These are phyloP conservation scores for Agrotis puta DNA, from an alignment of 2,888 invertebrate genomes.

Conservation along the genomic window DNA sequence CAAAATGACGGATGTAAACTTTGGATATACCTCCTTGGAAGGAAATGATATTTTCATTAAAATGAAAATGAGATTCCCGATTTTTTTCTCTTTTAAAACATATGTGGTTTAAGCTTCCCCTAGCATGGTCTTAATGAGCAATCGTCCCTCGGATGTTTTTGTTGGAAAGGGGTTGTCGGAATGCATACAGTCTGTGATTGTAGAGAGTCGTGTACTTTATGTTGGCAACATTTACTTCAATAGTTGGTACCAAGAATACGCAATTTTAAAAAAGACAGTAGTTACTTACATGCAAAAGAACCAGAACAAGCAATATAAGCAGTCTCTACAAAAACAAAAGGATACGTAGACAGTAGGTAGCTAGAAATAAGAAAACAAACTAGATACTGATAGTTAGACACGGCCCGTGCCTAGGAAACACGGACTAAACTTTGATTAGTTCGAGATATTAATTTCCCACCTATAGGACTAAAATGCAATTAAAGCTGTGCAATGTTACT, in stretches of 20 bases:
- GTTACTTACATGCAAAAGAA: slow-evolving; percentile 16
- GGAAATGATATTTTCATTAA: slow-evolving; percentile 90
- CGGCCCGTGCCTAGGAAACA: slow-evolving; percentile 68
- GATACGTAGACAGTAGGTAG: slow-evolving; percentile 43
- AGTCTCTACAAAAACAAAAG: slow-evolving; percentile 46
- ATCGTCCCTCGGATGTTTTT: slow-evolving; percentile 25
- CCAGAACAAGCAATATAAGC: slow-evolving; percentile 33
- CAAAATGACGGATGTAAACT: slow-evolving; percentile 91
- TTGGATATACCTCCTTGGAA: slow-evolving; percentile 90
- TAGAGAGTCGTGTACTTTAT: slow-evolving; percentile 9
- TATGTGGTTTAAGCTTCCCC: slow-evolving; percentile 47
- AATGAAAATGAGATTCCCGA: slow-evolving; percentile 87
- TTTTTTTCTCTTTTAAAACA: slow-evolving; percentile 72
- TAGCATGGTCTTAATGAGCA: slow-evolving; percentile 44
- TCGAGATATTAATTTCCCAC: slow-evolving; percentile 82
- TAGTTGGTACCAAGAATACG: slow-evolving; percentile 1
- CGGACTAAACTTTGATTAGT: slow-evolving; percentile 84
- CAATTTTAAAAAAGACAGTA: slow-evolving; percentile 4
- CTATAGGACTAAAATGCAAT: slow-evolving; percentile 77
- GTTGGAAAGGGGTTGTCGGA: slow-evolving; percentile 21
- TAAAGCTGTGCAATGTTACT: slow-evolving; percentile 65
- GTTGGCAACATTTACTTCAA: slow-evolving; percentile 14
- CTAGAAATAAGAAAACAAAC: slow-evolving; percentile 64
- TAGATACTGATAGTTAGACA: slow-evolving; percentile 43
- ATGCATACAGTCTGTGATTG: slow-evolving; percentile 24